Percentiles rank a stretch among this genome's conserved stretches.
phyloP scores from a whole-genome alignment of 2,888 invertebrate species.

The Orchestes rusci region DNA sequence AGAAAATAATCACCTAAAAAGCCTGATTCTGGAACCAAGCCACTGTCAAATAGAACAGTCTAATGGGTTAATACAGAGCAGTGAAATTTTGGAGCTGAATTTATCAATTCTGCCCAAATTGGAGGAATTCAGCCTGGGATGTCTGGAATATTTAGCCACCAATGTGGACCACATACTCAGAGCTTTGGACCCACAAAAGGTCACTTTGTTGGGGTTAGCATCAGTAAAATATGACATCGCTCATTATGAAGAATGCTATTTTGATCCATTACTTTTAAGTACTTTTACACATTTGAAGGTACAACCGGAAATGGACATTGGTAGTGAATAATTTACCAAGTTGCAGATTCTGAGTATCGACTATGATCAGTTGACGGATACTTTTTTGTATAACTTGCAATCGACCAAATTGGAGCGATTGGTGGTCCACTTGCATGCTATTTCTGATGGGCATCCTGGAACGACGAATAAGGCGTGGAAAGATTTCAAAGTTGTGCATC shows the following conservation, averaged over 20 bases:
- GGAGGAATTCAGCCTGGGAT: conserved; percentile 40
- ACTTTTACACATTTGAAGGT: conserved; percentile 54
- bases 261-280: conserved; percentile 51
- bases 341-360: conserved; percentile 49
- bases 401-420: conserved; percentile 49
- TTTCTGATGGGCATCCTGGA: conserved; percentile 55
- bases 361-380: conserved; percentile 50
- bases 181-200: conserved; percentile 46
- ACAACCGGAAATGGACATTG: no score
- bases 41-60: conserved; percentile 39
- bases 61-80: neutral
- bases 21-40: conserved; percentile 40
- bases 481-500: conserved; percentile 49
- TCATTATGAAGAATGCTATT: conserved; percentile 51
- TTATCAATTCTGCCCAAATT: conserved; percentile 35
- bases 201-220: conserved; percentile 59
- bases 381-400: conserved; percentile 41
- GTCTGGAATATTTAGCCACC: conserved; percentile 40
- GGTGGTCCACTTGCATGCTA: conserved; percentile 62
- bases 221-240: conserved; percentile 68
- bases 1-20: conserved; percentile 39
- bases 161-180: conserved; percentile 37
- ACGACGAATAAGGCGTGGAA: conserved; percentile 60
- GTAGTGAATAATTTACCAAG: no score
- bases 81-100: conserved; percentile 31